A percentile compares a stretch with the other conserved stretches of the same genome.
Conservation (phyloP, 1,140 invertebrate species). For the Bombus haemorrhoidalis region DNA sequence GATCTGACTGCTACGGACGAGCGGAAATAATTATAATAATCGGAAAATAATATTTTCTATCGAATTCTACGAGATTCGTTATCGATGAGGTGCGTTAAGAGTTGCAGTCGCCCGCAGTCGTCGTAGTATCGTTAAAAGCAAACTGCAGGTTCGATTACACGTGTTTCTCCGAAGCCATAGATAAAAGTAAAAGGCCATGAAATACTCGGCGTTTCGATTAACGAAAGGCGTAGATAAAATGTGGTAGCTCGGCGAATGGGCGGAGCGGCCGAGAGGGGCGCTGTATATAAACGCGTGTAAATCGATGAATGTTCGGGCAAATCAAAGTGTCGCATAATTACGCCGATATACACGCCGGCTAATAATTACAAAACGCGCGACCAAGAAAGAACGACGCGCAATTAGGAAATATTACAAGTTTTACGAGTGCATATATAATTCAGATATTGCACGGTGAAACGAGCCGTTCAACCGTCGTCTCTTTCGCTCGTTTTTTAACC, state of each 20-base stretch:
- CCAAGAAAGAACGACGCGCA: conserved; percentile 43
- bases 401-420: conserved; percentile 57
- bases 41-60: conserved; percentile 9
- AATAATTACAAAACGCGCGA: conserved; percentile 52
- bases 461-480: conserved; percentile 8
- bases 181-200: conserved; percentile 57
- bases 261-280: background rate
- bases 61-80: conserved; percentile 22
- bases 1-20: too few relatives aligned
- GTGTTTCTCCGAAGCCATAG: conserved; percentile 48
- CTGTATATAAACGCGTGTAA: conserved; percentile 23
- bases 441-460: conserved; percentile 36
- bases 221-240: conserved; percentile 52
- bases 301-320: conserved; percentile 44
- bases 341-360: conserved; percentile 38
- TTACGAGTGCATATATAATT: conserved; percentile 56
- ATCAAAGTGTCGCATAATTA: conserved; percentile 57
- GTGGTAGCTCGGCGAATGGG: conserved; percentile 38
- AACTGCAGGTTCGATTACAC: conserved; percentile 42
- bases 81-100: conserved; percentile 32
- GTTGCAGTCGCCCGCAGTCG: background rate
- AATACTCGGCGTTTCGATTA: conserved; percentile 53
- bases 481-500: background rate
- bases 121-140: conserved; percentile 46
- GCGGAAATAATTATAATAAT: background rate